A percentile compares a stretch with the other conserved stretches of the same genome.
Conservation (phyloP, 92 coral and sea anemone species). For the Zoanthus sansibaricus region DNA sequence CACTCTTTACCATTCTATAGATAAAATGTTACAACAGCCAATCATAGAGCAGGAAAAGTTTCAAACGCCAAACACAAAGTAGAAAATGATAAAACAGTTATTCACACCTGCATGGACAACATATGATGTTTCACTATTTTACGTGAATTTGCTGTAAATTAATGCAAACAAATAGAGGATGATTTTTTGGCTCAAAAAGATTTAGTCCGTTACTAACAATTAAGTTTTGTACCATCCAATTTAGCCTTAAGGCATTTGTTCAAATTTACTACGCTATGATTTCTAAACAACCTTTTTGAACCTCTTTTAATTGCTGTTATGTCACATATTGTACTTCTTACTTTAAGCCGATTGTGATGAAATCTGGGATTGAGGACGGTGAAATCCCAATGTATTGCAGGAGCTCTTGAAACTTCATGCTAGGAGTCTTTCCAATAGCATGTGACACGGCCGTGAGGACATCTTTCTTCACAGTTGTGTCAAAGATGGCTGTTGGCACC, state of each 20-base stretch:
- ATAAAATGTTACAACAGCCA: too few relatives aligned
- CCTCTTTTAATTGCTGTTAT: too few relatives aligned
- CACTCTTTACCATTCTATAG: too few relatives aligned
- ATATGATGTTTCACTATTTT: too few relatives aligned
- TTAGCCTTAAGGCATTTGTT: too few relatives aligned
- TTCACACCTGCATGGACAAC: too few relatives aligned
- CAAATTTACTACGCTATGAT: too few relatives aligned
- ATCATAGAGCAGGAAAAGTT: too few relatives aligned
- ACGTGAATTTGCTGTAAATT: background rate
- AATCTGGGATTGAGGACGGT: conserved; percentile 58
- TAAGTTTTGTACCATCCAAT: too few relatives aligned
- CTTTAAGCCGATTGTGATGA: conserved; percentile 74
- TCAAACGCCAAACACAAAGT: too few relatives aligned
- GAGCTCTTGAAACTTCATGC: conserved; percentile 68
- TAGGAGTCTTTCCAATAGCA: conserved; percentile 69
- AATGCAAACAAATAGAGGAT: background rate
- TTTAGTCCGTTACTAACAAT: background rate
- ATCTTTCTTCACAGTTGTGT: conserved; percentile 80
- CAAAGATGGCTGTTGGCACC: conserved; percentile 69
- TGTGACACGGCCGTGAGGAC: conserved; percentile 62
- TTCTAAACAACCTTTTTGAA: too few relatives aligned
- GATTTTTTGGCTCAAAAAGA: background rate
- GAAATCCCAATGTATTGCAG: conserved; percentile 72
- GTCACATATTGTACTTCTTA: conserved; percentile 49
- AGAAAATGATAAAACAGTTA: too few relatives aligned